These are phyloP conservation scores for Eulemur albifrons DNA, from an alignment of 2,797 vertebrate genomes.

Conservation along the genomic window DNA sequence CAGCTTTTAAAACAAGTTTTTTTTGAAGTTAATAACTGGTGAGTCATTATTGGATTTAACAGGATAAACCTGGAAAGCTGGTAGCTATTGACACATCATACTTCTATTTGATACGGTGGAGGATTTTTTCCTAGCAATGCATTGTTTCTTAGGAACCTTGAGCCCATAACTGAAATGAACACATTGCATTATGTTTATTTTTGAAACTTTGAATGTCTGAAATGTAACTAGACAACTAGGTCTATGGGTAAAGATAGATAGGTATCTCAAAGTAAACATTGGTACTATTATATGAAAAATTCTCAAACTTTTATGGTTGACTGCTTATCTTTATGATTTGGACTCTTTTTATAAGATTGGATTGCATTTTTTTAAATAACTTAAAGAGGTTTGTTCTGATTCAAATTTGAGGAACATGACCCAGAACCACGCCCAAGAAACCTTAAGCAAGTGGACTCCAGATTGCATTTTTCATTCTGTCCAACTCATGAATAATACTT, in stretches of 20 bases:
- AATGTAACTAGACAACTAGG: background rate
- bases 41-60: constrained; percentile 12
- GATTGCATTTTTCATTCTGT: constrained; percentile 3
- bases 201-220: constrained; percentile 43
- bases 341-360: background rate
- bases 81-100: background rate
- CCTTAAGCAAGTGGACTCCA: too few species aligned
- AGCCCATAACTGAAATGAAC: constrained; percentile 37
- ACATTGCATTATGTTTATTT: constrained; percentile 20
- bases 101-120: background rate
- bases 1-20: constrained; percentile 43
- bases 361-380: background rate
- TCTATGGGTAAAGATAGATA: background rate
- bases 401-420: too few species aligned
- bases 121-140: background rate
- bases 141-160: constrained; percentile 38
- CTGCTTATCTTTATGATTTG: background rate
- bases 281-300: background rate
- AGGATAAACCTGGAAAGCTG: background rate
- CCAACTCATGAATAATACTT: background rate
- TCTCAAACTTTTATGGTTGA: background rate
- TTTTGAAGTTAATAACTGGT: constrained; percentile 52
- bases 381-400: too few species aligned
- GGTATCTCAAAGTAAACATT: background rate
- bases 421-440: too few species aligned